These are phyloP conservation scores for Melipona quadrifasciata DNA, from an alignment of 1,140 invertebrate species.

Conservation along the genomic window DNA sequence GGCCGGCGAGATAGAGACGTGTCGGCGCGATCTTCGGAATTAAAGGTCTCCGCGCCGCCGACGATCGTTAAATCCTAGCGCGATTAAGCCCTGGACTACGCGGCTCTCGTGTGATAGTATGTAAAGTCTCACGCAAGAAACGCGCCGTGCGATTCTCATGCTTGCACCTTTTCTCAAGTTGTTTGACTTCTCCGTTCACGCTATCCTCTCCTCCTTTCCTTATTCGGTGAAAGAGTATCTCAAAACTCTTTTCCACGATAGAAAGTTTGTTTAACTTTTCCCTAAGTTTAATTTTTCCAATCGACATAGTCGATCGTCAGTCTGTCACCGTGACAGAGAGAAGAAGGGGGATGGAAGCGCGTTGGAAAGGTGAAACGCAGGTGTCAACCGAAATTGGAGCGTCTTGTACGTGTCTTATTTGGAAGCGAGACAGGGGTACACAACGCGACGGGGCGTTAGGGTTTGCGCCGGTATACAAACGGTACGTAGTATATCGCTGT, in stretches of 20 bases:
- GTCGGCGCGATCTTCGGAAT: slow-evolving; percentile 65
- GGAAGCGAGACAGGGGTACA: slow-evolving; percentile 56
- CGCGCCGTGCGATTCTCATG: background rate
- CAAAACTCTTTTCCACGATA: no score
- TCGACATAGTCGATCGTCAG: no score
- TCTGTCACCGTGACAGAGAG: no score
- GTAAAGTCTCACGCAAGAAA: no score
- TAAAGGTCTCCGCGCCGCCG: slow-evolving; percentile 62
- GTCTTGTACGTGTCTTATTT: slow-evolving; percentile 79
- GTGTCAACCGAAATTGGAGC: slow-evolving; percentile 79
- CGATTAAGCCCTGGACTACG: slow-evolving; percentile 54
- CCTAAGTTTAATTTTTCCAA: no score
- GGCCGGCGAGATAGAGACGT: slow-evolving; percentile 61
- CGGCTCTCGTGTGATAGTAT: background rate
- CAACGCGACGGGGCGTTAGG: background rate
- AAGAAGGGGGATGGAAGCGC: background rate
- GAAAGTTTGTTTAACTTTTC: no score
- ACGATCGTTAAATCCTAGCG: slow-evolving; percentile 63
- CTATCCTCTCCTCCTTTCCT: no score
- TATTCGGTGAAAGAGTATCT: no score
- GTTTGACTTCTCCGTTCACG: no score
- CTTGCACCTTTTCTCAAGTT: no score
- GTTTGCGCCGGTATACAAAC: slow-evolving; percentile 71
- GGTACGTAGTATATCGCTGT: slow-evolving; percentile 72
- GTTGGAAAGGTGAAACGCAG: slow-evolving; percentile 72